Conservation (phyloP, 1,140 invertebrate genomes). For the Chrysomallon squamiferum region DNA sequence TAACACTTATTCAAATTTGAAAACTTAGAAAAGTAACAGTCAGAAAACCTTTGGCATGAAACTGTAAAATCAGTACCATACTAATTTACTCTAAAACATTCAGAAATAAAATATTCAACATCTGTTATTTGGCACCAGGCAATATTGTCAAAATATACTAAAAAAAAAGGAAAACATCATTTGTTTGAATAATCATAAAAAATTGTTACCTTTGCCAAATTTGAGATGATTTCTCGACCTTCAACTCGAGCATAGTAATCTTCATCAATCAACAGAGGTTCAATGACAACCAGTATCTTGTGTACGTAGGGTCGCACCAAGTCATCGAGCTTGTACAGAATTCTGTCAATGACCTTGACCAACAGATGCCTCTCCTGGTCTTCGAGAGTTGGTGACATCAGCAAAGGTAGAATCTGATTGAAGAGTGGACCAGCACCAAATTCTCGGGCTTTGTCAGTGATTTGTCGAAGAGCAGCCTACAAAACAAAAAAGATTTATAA, state of each 20-base stretch:
- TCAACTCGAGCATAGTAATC: constrained; percentile 99
- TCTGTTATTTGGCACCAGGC: too few relatives aligned
- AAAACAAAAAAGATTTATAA: constrained; percentile 10
- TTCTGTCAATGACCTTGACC: constrained; percentile 98
- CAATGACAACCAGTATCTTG: constrained; percentile 99
- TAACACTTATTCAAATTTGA: too few relatives aligned
- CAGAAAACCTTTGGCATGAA: too few relatives aligned
- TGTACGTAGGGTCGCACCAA: constrained; percentile 98
- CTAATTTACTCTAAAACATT: too few relatives aligned
- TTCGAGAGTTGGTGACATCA: constrained; percentile 99
- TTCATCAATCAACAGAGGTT: constrained; percentile 98
- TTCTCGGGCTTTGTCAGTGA: constrained; percentile 97
- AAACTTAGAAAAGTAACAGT: too few relatives aligned
- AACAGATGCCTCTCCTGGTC: constrained; percentile 99
- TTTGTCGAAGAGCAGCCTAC: constrained; percentile 87
- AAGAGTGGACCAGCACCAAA: constrained; percentile 98
- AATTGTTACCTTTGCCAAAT: constrained; percentile 83
- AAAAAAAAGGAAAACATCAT: too few relatives aligned
- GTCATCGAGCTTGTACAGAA: constrained; percentile 98
- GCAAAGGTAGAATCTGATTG: constrained; percentile 96
- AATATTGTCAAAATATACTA: too few relatives aligned
- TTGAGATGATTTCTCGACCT: constrained; percentile 99
- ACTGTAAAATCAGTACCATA: too few relatives aligned
- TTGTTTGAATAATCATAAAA: too few relatives aligned
- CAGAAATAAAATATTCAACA: too few relatives aligned